Evolutionary conservation across 2,797 vertebrate genomes (phyloP).

Genomic region (Acomys russatus): DNA sequence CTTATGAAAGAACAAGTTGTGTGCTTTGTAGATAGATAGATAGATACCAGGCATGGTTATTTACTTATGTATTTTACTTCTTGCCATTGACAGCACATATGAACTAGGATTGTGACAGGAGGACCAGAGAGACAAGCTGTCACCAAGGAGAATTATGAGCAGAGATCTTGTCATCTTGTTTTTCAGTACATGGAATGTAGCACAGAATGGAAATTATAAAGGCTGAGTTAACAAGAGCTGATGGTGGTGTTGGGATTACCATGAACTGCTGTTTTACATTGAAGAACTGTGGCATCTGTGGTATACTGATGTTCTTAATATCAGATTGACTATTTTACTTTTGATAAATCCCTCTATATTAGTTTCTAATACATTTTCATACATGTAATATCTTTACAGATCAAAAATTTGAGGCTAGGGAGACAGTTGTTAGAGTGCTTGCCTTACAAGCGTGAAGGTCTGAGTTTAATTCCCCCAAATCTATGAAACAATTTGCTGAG

Average conservation of each 20-base stretch:
- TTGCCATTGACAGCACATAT: not conserved
- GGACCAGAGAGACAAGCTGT: not conserved
- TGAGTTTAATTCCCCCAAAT: too few species aligned
- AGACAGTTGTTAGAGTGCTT: not conserved
- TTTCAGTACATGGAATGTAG: not conserved
- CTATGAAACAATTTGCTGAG: not conserved
- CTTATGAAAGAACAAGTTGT: not conserved
- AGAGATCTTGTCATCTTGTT: not conserved
- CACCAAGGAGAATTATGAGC: not conserved
- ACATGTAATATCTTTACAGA: not conserved
- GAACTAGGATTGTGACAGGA: not conserved
- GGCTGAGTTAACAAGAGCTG: not conserved
- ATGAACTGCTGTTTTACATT: not conserved
- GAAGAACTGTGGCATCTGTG: not conserved
- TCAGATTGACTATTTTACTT: not conserved
- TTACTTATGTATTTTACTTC: not conserved
- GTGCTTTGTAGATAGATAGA: not conserved
- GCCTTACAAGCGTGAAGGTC: not conserved
- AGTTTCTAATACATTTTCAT: not conserved
- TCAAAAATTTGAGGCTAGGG: not conserved
- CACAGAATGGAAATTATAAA: not conserved
- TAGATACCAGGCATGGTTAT: not conserved
- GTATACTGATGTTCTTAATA: not conserved
- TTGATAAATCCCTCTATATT: not conserved
- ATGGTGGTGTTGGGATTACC: not conserved